Percentiles rank a stretch among this genome's conserved stretches.
These are phyloP conservation scores for Nilaparvata lugens DNA, from an alignment of 1,140 invertebrate species.

Conservation along the genomic window DNA sequence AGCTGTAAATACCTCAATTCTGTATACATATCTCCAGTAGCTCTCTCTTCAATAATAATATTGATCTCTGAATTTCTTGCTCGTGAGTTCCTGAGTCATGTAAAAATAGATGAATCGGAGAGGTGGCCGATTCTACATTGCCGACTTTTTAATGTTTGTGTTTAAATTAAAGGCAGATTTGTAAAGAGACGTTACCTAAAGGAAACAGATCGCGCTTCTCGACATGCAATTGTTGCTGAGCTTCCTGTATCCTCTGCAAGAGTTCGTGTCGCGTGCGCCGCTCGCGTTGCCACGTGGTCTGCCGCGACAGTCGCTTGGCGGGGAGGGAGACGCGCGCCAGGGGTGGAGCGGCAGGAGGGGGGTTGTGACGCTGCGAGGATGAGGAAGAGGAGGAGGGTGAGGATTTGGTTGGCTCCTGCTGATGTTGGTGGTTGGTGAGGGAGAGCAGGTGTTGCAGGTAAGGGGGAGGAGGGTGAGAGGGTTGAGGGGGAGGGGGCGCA, in stretches of 20 bases:
- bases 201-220: constrained; percentile 34
- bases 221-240: constrained; percentile 23
- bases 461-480: not conserved
- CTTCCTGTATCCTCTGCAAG: constrained; percentile 27
- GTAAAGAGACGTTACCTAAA: constrained; percentile 36
- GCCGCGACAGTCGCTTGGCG: constrained; percentile 20
- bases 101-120: too few relatives aligned
- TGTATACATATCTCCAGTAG: too few relatives aligned
- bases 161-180: too few relatives aligned
- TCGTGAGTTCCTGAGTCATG: too few relatives aligned
- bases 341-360: not conserved
- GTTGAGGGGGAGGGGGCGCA: not conserved
- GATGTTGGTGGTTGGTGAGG: not conserved
- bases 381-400: too few relatives aligned
- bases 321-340: constrained; percentile 20
- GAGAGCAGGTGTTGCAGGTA: not conserved
- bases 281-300: constrained; percentile 27
- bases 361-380: not conserved
- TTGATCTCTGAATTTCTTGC: too few relatives aligned
- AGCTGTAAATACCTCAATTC: too few relatives aligned
- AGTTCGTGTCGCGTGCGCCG: constrained; percentile 27
- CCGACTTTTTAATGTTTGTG: too few relatives aligned
- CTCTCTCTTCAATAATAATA: too few relatives aligned
- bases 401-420: not conserved
- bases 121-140: too few relatives aligned